phyloP scores from a whole-genome alignment of 2,888 invertebrate genomes.

The Orchesellides sinensis region DNA sequence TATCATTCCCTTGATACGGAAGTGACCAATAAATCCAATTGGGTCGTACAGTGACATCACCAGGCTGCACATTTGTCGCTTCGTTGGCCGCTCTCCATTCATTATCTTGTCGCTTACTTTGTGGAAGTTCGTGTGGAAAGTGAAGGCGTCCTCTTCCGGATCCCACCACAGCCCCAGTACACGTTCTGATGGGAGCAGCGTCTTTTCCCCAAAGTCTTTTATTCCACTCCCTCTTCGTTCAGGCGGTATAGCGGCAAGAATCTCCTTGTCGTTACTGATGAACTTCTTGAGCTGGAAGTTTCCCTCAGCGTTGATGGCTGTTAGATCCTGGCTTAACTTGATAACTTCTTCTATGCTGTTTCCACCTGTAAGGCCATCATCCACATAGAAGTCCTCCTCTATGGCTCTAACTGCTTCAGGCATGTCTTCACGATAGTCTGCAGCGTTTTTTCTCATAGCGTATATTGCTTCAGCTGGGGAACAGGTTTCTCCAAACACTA shows the following conservation, averaged over 20 bases:
- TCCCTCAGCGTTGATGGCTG: background rate
- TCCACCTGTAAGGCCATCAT: slow-evolving; percentile 24
- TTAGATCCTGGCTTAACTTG: background rate
- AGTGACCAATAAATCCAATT: slow-evolving; percentile 17
- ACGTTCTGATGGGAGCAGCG: background rate
- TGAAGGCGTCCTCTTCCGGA: background rate
- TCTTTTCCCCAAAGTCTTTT: slow-evolving; percentile 6
- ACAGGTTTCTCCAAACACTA: slow-evolving; percentile 57
- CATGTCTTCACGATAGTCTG: background rate
- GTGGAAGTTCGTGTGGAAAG: slow-evolving; percentile 3
- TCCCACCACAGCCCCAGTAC: slow-evolving; percentile 22
- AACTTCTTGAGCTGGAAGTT: background rate
- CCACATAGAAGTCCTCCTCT: slow-evolving; percentile 5
- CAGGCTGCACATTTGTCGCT: slow-evolving; percentile 25
- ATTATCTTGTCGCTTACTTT: slow-evolving; percentile 16
- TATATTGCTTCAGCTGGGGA: slow-evolving; percentile 52
- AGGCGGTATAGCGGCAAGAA: background rate
- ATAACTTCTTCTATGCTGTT: slow-evolving; percentile 18
- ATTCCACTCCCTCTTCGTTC: background rate
- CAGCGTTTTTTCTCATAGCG: slow-evolving; percentile 25
- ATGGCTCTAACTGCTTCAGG: slow-evolving; percentile 33
- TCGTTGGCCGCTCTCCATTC: slow-evolving; percentile 13
- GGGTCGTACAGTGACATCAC: slow-evolving; percentile 46
- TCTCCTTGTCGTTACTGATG: background rate
- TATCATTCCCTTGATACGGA: slow-evolving; percentile 41